These are phyloP conservation scores for Orbicella faveolata DNA, from an alignment of 64 coral and sea anemone genomes.

Conservation along the genomic window DNA sequence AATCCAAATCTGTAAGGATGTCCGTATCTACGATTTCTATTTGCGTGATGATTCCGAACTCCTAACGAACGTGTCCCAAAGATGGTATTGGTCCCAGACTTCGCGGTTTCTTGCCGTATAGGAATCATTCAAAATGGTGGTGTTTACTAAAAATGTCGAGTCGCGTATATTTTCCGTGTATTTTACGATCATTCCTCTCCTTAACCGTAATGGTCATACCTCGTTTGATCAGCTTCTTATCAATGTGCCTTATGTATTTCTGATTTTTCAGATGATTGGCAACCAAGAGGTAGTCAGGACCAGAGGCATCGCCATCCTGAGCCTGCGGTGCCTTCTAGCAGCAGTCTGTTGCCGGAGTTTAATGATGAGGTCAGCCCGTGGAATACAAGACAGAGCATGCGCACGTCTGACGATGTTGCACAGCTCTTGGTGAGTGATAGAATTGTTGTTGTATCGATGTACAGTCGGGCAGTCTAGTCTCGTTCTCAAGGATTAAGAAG, in stretches of 20 bases:
- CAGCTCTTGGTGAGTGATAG: slow-evolving; percentile 67
- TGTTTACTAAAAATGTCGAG: too few species aligned
- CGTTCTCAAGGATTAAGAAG: background rate
- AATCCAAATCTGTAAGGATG: too few species aligned
- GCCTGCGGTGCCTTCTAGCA: background rate
- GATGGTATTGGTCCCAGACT: too few species aligned
- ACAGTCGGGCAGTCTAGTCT: background rate
- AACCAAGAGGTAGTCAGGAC: background rate
- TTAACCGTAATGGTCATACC: background rate
- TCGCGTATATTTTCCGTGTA: background rate
- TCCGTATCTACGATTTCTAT: too few species aligned
- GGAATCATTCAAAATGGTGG: too few species aligned
- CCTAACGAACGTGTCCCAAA: too few species aligned
- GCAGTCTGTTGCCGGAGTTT: background rate
- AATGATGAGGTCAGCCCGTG: slow-evolving; percentile 71
- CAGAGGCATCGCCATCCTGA: background rate
- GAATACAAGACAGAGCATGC: slow-evolving; percentile 70
- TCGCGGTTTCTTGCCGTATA: too few species aligned
- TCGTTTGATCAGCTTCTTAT: background rate
- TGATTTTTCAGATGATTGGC: slow-evolving; percentile 5
- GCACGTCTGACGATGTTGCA: slow-evolving; percentile 76
- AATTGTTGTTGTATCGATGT: background rate
- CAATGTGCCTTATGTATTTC: background rate
- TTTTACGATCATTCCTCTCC: background rate
- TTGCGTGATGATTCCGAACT: too few species aligned